Evolutionary conservation across 2,113 vertebrate species (phyloP).

Genomic region (Chionomys nivalis): DNA sequence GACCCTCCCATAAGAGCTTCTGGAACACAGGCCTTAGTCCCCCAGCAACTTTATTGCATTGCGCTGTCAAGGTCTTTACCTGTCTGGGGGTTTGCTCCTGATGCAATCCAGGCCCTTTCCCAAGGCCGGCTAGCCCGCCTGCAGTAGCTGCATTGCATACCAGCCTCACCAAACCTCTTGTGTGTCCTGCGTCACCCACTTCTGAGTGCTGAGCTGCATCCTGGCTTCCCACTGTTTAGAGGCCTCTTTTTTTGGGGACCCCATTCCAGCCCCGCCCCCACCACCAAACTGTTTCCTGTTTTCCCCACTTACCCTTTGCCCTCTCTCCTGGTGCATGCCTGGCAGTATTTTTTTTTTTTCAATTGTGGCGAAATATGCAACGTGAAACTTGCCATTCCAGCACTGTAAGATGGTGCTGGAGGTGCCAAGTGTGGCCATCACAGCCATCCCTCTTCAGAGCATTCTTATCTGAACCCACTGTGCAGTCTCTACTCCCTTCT

Average conservation of each 20-base stretch:
- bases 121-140: neutral
- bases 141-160: no score
- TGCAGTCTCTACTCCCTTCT: neutral
- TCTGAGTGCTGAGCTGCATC: neutral
- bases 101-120: neutral
- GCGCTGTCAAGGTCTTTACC: neutral
- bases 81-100: neutral
- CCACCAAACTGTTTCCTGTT: neutral
- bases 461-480: neutral
- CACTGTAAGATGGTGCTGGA: neutral
- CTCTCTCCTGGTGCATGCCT: neutral
- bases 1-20: neutral
- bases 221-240: neutral
- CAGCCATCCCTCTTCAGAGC: neutral
- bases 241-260: neutral
- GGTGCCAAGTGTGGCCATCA: neutral
- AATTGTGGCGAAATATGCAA: neutral
- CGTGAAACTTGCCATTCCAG: neutral
- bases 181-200: neutral
- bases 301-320: neutral
- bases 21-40: neutral
- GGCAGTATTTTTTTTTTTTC: neutral
- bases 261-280: neutral
- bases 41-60: neutral
- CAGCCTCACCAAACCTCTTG: neutral